Conservation (phyloP, 2,888 invertebrate species). For the Shargacucullia verbasci region DNA sequence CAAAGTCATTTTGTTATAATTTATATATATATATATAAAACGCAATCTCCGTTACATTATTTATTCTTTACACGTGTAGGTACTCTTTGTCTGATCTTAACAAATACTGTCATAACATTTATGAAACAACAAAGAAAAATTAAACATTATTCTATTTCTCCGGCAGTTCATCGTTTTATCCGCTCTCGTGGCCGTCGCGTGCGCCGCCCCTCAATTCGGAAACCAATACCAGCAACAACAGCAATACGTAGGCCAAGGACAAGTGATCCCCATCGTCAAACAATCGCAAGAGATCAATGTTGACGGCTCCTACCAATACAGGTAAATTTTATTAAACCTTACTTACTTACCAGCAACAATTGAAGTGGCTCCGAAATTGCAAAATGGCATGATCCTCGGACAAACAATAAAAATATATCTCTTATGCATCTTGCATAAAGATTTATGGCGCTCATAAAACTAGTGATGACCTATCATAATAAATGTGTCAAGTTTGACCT, state of each 20-base stretch:
- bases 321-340: constrained; percentile 71
- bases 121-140: constrained; percentile 1
- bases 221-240: constrained; percentile 69
- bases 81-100: too few relatives aligned
- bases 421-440: constrained; percentile 22
- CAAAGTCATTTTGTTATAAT: background rate
- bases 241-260: constrained; percentile 68
- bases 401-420: constrained; percentile 30
- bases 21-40: background rate
- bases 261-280: constrained; percentile 89
- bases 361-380: constrained; percentile 17
- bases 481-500: constrained; percentile 29
- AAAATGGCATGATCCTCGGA: constrained; percentile 19
- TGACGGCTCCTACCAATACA: constrained; percentile 90
- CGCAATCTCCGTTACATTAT: background rate
- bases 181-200: constrained; percentile 75
- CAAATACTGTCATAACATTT: constrained; percentile 6
- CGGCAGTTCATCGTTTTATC: constrained; percentile 80
- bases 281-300: constrained; percentile 87
- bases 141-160: constrained; percentile 27
- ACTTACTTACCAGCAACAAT: constrained; percentile 4
- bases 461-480: constrained; percentile 21
- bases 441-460: constrained; percentile 28
- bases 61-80: too few relatives aligned
- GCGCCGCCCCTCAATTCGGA: constrained; percentile 76